Conservation (phyloP, 2,113 vertebrate species). For the Alectura lathami region DNA sequence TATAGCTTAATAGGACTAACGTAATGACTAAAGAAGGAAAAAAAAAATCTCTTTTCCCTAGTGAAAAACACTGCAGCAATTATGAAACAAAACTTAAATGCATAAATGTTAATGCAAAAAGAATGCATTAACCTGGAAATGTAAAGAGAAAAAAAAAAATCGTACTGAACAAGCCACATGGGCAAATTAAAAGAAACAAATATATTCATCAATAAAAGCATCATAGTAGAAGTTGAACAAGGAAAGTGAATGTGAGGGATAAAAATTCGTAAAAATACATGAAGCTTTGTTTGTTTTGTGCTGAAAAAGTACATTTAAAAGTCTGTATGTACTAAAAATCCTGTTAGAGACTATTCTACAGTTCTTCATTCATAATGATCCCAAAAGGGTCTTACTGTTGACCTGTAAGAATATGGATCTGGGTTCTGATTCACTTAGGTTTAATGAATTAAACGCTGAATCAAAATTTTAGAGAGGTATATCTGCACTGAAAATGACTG, state of each 20-base stretch:
- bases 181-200: background rate
- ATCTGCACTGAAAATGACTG: background rate
- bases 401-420: background rate
- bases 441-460: background rate
- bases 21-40: background rate
- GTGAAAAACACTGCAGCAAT: background rate
- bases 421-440: background rate
- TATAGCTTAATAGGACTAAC: background rate
- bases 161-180: background rate
- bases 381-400: background rate
- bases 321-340: background rate
- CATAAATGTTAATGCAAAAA: no score
- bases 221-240: background rate
- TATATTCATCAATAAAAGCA: background rate
- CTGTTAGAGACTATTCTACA: background rate
- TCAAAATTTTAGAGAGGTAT: background rate
- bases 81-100: background rate
- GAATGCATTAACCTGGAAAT: background rate
- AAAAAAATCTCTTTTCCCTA: background rate
- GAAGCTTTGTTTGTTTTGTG: background rate
- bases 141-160: background rate
- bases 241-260: background rate
- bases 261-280: background rate
- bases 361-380: background rate
- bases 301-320: background rate